These are phyloP conservation scores for Ormyrus thymus DNA, from an alignment of 2,888 invertebrate genomes.

Conservation along the genomic window DNA sequence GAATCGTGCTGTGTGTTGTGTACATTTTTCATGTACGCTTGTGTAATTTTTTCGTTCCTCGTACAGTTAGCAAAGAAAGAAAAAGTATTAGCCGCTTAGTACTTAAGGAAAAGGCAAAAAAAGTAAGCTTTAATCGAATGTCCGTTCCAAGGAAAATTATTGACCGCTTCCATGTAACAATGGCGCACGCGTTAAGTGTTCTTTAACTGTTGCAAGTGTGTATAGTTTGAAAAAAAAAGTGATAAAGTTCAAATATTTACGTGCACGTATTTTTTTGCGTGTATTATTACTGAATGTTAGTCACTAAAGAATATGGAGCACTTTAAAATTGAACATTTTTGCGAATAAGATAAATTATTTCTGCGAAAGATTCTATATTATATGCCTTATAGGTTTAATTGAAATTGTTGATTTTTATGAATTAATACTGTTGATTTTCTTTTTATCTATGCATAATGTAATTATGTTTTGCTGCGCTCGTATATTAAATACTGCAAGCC, in stretches of 20 bases:
- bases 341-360: slow-evolving; percentile 13
- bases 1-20: slow-evolving; percentile 27
- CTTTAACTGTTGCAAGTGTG: slow-evolving; percentile 38
- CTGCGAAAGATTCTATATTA: slow-evolving; percentile 14
- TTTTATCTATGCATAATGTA: slow-evolving; percentile 35
- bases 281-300: slow-evolving; percentile 10
- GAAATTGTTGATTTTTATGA: slow-evolving; percentile 46
- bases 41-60: slow-evolving; percentile 32
- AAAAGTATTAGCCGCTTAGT: not conserved
- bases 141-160: slow-evolving; percentile 16
- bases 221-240: slow-evolving; percentile 16
- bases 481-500: slow-evolving; percentile 48
- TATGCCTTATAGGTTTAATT: slow-evolving; percentile 23
- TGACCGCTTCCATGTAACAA: slow-evolving; percentile 23
- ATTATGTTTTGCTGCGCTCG: slow-evolving; percentile 41
- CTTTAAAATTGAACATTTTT: slow-evolving; percentile 28
- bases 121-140: slow-evolving; percentile 16
- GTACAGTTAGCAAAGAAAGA: not conserved
- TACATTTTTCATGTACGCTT: slow-evolving; percentile 19
- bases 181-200: slow-evolving; percentile 35
- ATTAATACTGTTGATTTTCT: slow-evolving; percentile 47
- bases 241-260: slow-evolving; percentile 12
- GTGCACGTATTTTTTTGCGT: slow-evolving; percentile 32
- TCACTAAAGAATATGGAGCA: slow-evolving; percentile 11
- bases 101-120: no score